Evolutionary conservation across 2,888 invertebrate genomes (phyloP), one percentile per base, ranked within the genome.

Genomic region (Ecdyonurus torrentis): DNA sequence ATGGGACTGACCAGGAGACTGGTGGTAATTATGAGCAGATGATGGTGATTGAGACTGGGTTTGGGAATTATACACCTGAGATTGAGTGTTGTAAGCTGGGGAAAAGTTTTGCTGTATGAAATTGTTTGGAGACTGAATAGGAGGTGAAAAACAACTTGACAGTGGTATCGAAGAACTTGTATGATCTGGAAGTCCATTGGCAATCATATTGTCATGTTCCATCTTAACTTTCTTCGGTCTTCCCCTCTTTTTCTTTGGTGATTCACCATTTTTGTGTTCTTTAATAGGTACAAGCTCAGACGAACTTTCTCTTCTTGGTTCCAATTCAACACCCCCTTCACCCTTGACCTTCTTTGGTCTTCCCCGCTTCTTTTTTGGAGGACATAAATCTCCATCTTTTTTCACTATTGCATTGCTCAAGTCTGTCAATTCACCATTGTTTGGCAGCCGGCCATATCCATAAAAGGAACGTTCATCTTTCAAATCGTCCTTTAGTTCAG

Each of bases 191-290:
- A 67, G 64, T 25, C 63, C 65, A 58, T 65, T 63, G 23, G 61
- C 58, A 50, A 59, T 23, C 62, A 63, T 55, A 37, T 22, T 22
- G 20, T 55, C 22, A 22, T 55, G 55, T 22, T 55, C 19, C 55
- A 20, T n/a, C 66, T 87, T 82, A 20, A 90, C 84, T 76, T 92
- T 93, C 76, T 92, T 92, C 65, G 92, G 91, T 65, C 91, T 80
- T 22, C 92, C 91, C 24, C 92, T 77, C 72, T 92, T 91, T 76
- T 92, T 92, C 77, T 91, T 91, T 66, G 88, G 86, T 66, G 86
- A 83, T 72, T 82, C 82, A 66, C 77, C 78, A 70, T 77, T 78
- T 61, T 73, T 72, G 63, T 74, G 65, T 59, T 65, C 74, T 25
- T 72, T 67, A 63, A 63, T 63, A 61, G 66, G 64, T 20, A 78